Conservation (phyloP, 2,888 invertebrate genomes). For the Erpobdella octoculata region DNA sequence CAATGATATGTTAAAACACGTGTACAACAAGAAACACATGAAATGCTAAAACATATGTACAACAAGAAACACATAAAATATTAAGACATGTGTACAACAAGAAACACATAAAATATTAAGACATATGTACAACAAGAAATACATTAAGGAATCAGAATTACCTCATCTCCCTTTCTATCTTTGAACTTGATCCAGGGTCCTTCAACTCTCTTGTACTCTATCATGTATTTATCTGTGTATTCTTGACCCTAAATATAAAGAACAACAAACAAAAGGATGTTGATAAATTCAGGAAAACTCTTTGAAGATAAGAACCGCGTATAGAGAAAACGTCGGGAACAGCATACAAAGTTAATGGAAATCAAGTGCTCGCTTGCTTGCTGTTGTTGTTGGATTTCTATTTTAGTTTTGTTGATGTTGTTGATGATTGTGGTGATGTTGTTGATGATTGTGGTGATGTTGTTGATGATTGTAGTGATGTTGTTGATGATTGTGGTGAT, state of each 20-base stretch:
- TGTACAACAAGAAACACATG: no score
- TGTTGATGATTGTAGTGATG: neutral
- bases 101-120: no score
- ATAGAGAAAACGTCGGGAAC: neutral
- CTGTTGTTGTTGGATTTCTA: neutral
- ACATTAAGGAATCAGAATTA: neutral
- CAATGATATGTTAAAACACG: no score
- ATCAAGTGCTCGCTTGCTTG: neutral
- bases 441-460: neutral
- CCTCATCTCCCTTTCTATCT: constrained; percentile 34
- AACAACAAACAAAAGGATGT: neutral
- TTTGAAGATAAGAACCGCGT: neutral
- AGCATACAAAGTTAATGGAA: no score
- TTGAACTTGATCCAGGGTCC: constrained; percentile 36
- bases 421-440: neutral
- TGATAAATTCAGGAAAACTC: neutral
- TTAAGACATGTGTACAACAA: no score
- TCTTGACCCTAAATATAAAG: constrained; percentile 66
- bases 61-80: no score
- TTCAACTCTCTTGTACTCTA: constrained; percentile 48
- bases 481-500: no score
- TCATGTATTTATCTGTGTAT: constrained; percentile 70
- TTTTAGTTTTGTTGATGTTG: neutral
- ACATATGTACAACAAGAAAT: no score
- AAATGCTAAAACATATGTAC: no score